Conservation (phyloP, 2,113 vertebrate species). For the Trachemys scripta region DNA sequence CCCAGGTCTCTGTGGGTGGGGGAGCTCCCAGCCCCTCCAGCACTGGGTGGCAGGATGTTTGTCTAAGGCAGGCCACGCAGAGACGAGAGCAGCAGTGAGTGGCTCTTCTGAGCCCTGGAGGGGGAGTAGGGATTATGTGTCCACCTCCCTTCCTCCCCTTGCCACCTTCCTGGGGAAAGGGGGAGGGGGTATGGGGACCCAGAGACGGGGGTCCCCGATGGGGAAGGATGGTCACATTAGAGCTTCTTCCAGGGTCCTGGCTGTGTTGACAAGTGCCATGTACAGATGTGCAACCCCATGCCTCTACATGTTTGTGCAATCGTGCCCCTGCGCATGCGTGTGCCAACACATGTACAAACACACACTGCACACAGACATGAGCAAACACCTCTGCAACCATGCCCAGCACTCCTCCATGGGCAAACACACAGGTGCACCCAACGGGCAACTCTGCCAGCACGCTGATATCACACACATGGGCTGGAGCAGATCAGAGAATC, state of each 20-base stretch:
- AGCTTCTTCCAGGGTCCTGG: neutral
- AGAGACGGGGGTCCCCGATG: neutral
- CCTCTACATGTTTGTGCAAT: neutral
- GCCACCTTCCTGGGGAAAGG: neutral
- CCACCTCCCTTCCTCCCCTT: slow-evolving; percentile 57
- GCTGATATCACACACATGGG: too few relatives aligned
- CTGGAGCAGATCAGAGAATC: neutral
- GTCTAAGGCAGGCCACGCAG: neutral
- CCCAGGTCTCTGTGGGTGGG: neutral
- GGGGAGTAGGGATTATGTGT: slow-evolving; percentile 53
- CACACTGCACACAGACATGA: too few relatives aligned
- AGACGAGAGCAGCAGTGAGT: neutral
- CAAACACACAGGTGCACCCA: too few relatives aligned
- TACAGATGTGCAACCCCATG: neutral
- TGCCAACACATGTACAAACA: neutral
- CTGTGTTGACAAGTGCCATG: neutral
- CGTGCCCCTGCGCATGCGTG: neutral
- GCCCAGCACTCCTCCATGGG: too few relatives aligned
- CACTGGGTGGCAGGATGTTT: neutral
- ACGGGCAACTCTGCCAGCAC: too few relatives aligned
- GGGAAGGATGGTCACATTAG: neutral
- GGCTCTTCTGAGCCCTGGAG: neutral
- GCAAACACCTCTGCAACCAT: too few relatives aligned
- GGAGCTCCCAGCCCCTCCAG: neutral
- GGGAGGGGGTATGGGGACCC: neutral